Percentiles rank a stretch among this genome's conserved stretches.
These are phyloP conservation scores for Zygogramma bicolorata DNA, from an alignment of 2,888 invertebrate species.

Conservation along the genomic window DNA sequence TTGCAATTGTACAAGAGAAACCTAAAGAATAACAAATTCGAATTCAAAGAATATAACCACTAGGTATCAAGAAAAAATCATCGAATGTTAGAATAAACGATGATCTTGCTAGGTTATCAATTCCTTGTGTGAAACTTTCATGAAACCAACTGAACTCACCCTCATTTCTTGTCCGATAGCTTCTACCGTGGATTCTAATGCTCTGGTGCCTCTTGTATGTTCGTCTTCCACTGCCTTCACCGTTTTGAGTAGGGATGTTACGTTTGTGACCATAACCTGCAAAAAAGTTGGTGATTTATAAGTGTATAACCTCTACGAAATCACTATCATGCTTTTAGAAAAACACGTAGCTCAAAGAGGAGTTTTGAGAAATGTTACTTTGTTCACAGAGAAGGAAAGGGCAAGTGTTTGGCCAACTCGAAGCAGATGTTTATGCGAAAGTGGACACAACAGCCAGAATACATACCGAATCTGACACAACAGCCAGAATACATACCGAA, in stretches of 20 bases:
- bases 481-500: too few species aligned
- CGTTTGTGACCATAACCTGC: slow-evolving; percentile 98
- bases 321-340: slow-evolving; percentile 58
- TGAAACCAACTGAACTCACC: slow-evolving; percentile 68
- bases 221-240: slow-evolving; percentile 99
- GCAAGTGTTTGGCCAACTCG: neutral
- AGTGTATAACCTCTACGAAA: neutral
- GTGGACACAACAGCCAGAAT: slow-evolving; percentile 28
- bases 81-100: too few species aligned
- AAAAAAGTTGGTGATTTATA: slow-evolving; percentile 32
- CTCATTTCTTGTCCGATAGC: slow-evolving; percentile 97
- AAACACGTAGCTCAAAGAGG: slow-evolving; percentile 49
- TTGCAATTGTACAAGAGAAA: too few species aligned
- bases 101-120: too few species aligned
- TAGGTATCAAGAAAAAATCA: too few species aligned
- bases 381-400: slow-evolving; percentile 18
- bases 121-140: neutral
- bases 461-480: slow-evolving; percentile 36
- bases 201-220: slow-evolving; percentile 95
- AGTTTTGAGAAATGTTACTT: slow-evolving; percentile 28
- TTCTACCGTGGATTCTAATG: slow-evolving; percentile 97
- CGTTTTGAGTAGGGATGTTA: slow-evolving; percentile 97
- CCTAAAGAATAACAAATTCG: too few species aligned
- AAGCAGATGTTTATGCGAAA: slow-evolving; percentile 3
- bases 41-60: too few species aligned